Conservation (phyloP, 2,888 invertebrate species). For the Tanytarsus gracilentus region DNA sequence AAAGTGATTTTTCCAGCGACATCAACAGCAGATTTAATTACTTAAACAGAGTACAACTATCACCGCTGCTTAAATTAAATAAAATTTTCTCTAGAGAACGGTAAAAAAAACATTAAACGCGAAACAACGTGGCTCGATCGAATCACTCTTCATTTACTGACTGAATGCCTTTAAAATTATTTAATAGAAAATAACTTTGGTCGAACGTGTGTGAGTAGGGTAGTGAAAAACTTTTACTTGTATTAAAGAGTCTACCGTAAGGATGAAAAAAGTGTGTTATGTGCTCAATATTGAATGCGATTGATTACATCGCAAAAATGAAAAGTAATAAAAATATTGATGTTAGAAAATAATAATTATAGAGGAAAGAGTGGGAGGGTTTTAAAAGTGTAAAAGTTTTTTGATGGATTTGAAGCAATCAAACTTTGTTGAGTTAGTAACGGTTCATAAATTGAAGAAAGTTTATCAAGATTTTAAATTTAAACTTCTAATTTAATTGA, state of each 20-base stretch:
- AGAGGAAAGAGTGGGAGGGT: no score
- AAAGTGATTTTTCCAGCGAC: background rate
- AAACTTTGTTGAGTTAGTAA: no score
- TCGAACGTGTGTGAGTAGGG: background rate
- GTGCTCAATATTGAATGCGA: background rate
- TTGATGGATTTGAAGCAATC: no score
- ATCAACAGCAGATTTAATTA: slow-evolving; percentile 6
- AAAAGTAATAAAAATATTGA: background rate
- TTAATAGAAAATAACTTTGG: background rate
- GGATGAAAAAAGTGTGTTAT: background rate
- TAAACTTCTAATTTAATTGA: no score
- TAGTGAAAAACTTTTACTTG: slow-evolving; percentile 4
- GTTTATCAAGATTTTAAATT: no score
- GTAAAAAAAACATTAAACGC: no score
- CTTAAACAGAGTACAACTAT: no score
- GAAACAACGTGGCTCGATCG: background rate
- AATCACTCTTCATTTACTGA: background rate
- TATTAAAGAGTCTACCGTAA: background rate
- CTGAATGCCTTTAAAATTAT: slow-evolving; percentile 6
- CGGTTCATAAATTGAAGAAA: no score
- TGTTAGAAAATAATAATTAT: no score
- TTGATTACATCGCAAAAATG: background rate
- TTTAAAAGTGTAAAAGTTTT: no score
- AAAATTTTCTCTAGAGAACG: no score
- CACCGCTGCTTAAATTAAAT: no score